phyloP scores from a whole-genome alignment of 2,797 vertebrate genomes.

The Hirundo rustica region DNA sequence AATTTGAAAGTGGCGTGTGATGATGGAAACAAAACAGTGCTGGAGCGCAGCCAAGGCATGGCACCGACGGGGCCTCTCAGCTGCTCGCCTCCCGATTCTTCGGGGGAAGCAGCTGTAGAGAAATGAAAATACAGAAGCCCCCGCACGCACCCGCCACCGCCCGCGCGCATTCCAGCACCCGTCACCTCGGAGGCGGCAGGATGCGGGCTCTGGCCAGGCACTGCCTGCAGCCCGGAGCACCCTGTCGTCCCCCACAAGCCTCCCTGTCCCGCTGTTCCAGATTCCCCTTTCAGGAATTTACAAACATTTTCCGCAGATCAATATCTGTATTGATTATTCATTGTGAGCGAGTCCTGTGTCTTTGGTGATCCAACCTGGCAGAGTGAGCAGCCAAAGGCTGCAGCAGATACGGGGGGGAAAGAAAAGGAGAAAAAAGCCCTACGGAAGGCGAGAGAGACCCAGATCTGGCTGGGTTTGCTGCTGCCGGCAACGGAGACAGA shows the following conservation, averaged over 20 bases:
- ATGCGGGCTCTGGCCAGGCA: conserved; percentile 75
- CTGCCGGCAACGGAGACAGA: conserved; percentile 73
- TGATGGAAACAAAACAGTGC: conserved; percentile 83
- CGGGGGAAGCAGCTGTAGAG: conserved; percentile 77
- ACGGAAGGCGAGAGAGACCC: conserved; percentile 70
- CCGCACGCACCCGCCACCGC: conserved; percentile 49
- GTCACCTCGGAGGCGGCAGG: conserved; percentile 72
- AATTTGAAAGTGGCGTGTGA: conserved; percentile 81
- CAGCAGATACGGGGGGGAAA: conserved; percentile 52
- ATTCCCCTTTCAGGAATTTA: conserved; percentile 92
- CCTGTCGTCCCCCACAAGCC: conserved; percentile 80
- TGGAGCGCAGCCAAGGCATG: conserved; percentile 82
- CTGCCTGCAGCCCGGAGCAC: conserved; percentile 77
- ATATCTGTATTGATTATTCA: conserved; percentile 99
- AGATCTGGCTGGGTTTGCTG: conserved; percentile 69
- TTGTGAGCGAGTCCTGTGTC: conserved; percentile 97
- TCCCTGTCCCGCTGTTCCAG: conserved; percentile 75
- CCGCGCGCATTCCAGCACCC: conserved; percentile 76
- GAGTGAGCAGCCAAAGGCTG: conserved; percentile 78
- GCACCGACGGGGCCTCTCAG: conserved; percentile 75
- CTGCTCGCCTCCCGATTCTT: conserved; percentile 76
- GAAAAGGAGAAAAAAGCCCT: not conserved
- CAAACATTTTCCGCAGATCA: conserved; percentile 99
- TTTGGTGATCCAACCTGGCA: conserved; percentile 83
- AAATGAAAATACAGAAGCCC: conserved; percentile 68